Evolutionary conservation across 1,140 invertebrate species (phyloP), one percentile per base, ranked within the genome.

Genomic region (Polypedilum vanderplanki): DNA sequence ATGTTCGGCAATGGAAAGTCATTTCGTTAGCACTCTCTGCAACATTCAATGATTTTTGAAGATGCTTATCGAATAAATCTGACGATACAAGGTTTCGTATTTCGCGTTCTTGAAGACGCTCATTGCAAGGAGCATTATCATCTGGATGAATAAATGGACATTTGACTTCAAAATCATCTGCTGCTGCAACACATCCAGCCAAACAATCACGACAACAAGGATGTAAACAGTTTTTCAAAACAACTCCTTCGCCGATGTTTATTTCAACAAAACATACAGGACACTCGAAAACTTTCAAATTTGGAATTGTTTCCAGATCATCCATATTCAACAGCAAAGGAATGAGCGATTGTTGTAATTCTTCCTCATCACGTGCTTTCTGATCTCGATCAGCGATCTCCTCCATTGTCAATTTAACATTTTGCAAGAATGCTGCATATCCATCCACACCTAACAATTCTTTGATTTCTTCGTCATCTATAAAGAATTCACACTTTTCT

Each of bases 1-100:
- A 87, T 0, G 94, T 95, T 82, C 94, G 93, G 82, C 95, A 98
- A 79, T 97, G 95, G 83, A 96, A 96, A 17, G 93, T 90, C 80
- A 96, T 94, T 33, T 87, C 85, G 40, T 90, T 92, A 78, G 89
- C 90, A 80, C 89, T 91, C 82, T 96, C 93, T 5, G 94, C 94
- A 76, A 90, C 87, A 22, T 89, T 86, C 22, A 97, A 86, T n/a
- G 93, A 92, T 78, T 91, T 89, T 20, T 90, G 89, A n/a, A 96
- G 83, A 84, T 93, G 90, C 75, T 89, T 87, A 78, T 94, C 91
- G 82, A 92, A 95, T 33, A 92, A 82, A 75, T 89, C 87, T 15
- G 85, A 80, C 18, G 88, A 83, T 4, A 95, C 90, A 67, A 96
- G 82, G 83, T 90, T 90, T 83, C 93, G 93, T 76, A 97, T 92